Percentiles rank a stretch among this genome's conserved stretches.
Conservation (phyloP, 64 coral and sea anemone species). For the Trachythela sp. region DNA sequence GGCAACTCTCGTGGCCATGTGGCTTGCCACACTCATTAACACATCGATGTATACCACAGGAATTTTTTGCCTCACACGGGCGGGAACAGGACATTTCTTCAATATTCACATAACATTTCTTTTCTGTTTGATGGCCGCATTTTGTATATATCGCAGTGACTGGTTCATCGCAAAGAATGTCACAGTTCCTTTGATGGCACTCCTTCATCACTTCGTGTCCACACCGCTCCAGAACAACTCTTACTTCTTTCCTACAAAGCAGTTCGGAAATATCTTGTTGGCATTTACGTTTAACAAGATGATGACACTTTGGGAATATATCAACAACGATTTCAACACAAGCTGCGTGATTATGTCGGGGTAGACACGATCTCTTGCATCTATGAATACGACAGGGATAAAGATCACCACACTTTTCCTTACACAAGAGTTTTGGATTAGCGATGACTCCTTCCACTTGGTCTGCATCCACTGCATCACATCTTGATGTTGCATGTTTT, state of each 20-base stretch:
- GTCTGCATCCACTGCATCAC: not conserved
- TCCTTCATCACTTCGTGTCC: not conserved
- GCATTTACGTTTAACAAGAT: not conserved
- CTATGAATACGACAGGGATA: not conserved
- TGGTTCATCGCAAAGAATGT: not conserved
- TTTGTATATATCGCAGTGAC: not conserved
- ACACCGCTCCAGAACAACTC: not conserved
- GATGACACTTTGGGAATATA: not conserved
- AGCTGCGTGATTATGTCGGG: not conserved
- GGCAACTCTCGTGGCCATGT: not conserved
- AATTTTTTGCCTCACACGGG: not conserved
- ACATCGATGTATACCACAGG: not conserved
- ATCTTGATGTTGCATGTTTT: not conserved
- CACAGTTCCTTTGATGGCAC: not conserved
- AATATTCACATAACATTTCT: not conserved
- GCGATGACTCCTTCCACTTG: not conserved
- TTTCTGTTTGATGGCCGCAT: conserved; percentile 10
- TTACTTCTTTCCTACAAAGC: not conserved
- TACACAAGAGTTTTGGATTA: not conserved
- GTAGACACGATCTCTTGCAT: not conserved
- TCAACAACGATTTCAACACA: not conserved
- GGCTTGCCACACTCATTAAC: not conserved
- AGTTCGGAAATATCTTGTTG: not conserved
- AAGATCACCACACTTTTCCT: not conserved
- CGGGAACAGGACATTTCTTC: not conserved